Conservation (phyloP, 2,888 invertebrate genomes). For the Drosophila conformis region DNA sequence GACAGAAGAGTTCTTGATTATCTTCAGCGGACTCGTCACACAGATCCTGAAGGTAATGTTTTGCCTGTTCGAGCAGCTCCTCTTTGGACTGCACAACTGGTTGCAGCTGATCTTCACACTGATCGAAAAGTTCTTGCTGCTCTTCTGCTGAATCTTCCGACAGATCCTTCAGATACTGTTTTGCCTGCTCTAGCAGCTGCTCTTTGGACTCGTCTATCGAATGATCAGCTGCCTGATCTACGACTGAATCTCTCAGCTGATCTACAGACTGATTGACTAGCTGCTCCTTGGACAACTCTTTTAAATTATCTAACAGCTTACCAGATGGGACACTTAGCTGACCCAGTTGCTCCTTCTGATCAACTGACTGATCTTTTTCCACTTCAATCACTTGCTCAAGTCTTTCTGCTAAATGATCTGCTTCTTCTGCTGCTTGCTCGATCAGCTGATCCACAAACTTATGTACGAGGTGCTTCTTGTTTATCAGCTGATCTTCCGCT, state of each 20-base stretch:
- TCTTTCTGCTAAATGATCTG: not conserved
- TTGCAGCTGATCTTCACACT: too few species aligned
- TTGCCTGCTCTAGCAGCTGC: too few species aligned
- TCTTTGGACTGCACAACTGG: too few species aligned
- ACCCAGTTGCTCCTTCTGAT: not conserved
- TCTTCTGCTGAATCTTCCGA: too few species aligned
- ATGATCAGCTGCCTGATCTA: too few species aligned
- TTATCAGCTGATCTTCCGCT: not conserved
- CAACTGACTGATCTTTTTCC: not conserved
- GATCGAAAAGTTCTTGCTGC: too few species aligned
- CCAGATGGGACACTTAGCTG: too few species aligned
- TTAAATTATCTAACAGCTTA: not conserved
- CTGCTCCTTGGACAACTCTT: not conserved
- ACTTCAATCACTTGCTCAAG: not conserved
- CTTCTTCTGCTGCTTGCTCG: not conserved
- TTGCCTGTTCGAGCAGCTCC: not conserved
- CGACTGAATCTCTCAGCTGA: not conserved
- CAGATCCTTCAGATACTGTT: too few species aligned
- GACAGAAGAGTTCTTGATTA: not conserved
- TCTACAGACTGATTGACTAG: not conserved
- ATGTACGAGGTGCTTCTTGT: not conserved
- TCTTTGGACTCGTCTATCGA: too few species aligned
- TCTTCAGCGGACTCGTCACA: not conserved
- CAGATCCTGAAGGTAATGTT: not conserved
- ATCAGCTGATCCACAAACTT: slow-evolving; percentile 6